Conservation (phyloP, 2,797 vertebrate species). For the Enteromius viviparus region DNA sequence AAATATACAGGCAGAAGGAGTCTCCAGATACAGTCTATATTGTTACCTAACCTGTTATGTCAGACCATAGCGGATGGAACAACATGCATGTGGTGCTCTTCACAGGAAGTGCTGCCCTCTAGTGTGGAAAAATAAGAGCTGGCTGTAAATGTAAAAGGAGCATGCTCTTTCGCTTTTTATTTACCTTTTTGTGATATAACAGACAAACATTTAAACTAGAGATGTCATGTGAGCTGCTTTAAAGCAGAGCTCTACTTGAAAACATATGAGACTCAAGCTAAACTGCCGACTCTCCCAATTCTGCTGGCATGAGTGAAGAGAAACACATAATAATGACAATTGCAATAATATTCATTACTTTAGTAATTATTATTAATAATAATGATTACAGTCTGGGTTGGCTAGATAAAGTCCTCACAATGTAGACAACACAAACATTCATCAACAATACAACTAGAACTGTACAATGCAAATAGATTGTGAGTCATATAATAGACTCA, state of each 20-base stretch:
- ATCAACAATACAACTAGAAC: neutral
- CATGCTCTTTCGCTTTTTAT: constrained; percentile 3
- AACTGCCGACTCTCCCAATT: neutral
- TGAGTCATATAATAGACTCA: neutral
- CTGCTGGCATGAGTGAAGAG: neutral
- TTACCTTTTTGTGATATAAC: neutral
- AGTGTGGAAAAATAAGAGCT: constrained; percentile 2
- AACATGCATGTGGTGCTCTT: neutral
- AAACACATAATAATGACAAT: neutral
- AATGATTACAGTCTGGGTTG: neutral
- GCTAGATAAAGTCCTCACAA: neutral
- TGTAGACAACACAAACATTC: neutral
- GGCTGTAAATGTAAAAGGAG: neutral
- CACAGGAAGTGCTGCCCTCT: constrained; percentile 37
- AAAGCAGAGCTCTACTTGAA: neutral
- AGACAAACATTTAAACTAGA: neutral
- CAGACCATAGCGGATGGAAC: neutral
- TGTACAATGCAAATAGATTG: neutral
- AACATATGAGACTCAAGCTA: neutral
- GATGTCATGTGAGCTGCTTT: neutral
- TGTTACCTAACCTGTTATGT: constrained; percentile 51
- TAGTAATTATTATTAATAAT: neutral
- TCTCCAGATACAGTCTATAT: neutral
- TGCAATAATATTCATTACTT: neutral
- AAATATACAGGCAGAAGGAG: neutral